These are phyloP conservation scores for Lithophane leautieri DNA, from an alignment of 2,888 invertebrate genomes.

Conservation along the genomic window DNA sequence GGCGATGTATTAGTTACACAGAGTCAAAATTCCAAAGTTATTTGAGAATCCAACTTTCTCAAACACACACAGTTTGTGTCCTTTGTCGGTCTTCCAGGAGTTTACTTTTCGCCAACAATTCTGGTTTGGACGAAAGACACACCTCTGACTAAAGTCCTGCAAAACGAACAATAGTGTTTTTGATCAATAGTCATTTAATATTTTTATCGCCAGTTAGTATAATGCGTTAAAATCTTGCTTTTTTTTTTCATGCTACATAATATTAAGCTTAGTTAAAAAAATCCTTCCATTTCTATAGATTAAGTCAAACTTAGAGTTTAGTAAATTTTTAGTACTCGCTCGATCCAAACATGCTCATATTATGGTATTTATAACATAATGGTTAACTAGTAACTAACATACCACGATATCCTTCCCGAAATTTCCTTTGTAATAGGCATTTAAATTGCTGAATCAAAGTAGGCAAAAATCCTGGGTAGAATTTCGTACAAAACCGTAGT, in stretches of 20 bases:
- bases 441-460: background rate
- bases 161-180: constrained; percentile 51
- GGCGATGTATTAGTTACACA: background rate
- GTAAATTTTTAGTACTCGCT: constrained; percentile 51
- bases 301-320: constrained; percentile 43
- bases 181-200: constrained; percentile 35
- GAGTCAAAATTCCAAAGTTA: background rate
- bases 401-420: constrained; percentile 35
- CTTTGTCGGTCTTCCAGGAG: constrained; percentile 12
- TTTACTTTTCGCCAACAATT: constrained; percentile 1
- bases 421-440: constrained; percentile 21
- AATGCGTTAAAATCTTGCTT: constrained; percentile 50
- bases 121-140: constrained; percentile 11
- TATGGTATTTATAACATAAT: constrained; percentile 59
- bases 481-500: background rate
- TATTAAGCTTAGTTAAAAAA: constrained; percentile 27
- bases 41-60: background rate
- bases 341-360: constrained; percentile 68
- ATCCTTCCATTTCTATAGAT: constrained; percentile 48
- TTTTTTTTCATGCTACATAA: constrained; percentile 20
- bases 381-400: constrained; percentile 56
- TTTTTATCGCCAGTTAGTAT: constrained; percentile 31
- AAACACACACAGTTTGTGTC: constrained; percentile 32
- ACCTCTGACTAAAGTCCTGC: constrained; percentile 52
- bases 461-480: background rate